Evolutionary conservation across 2,888 invertebrate genomes (phyloP).

Genomic region (Eupithecia abbreviata): DNA sequence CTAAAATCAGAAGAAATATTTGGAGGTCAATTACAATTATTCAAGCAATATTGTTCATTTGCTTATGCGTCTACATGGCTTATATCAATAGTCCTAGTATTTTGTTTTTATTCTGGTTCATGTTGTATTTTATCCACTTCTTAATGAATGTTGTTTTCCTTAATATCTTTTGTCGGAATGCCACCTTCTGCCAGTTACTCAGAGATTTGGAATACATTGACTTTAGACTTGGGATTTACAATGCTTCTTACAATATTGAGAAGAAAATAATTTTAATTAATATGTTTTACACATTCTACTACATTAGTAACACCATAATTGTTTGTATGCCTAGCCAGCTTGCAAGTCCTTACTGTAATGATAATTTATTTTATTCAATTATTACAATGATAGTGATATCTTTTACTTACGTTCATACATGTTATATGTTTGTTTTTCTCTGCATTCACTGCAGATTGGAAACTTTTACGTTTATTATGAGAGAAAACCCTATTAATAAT

Average conservation of each 20-base stretch:
- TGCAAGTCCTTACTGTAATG: background rate
- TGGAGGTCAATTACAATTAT: background rate
- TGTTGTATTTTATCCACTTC: background rate
- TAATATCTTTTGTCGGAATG: background rate
- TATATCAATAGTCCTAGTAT: background rate
- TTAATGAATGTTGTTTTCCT: background rate
- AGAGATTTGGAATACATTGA: background rate
- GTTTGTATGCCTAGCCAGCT: background rate
- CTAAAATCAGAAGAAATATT: background rate
- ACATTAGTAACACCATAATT: background rate
- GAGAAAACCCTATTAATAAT: background rate
- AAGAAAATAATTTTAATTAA: background rate
- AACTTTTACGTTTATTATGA: background rate
- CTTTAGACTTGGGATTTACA: background rate
- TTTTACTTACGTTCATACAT: background rate
- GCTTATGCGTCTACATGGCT: background rate
- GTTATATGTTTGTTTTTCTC: background rate
- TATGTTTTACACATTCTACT: background rate
- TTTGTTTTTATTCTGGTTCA: background rate
- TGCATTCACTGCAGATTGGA: background rate
- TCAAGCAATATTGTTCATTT: background rate
- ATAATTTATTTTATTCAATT: background rate
- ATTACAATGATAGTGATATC: background rate
- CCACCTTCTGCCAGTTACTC: background rate
- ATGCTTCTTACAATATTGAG: background rate